Evolutionary conservation across 2,888 invertebrate genomes (phyloP).

Genomic region (Heterodera filipjevi): DNA sequence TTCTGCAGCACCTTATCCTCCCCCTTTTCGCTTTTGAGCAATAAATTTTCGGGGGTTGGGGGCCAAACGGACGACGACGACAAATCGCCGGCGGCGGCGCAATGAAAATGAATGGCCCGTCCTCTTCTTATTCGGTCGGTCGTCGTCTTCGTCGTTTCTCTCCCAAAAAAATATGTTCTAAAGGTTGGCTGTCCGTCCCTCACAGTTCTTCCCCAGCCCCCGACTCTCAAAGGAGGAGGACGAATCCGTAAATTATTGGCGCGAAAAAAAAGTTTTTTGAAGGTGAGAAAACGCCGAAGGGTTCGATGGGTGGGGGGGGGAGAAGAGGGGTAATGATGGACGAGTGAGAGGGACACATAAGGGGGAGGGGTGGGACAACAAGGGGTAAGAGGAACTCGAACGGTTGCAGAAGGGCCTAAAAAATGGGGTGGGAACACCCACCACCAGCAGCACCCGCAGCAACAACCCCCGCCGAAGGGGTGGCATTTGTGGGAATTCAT

Average conservation of each 20-base stretch:
- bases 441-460: not conserved
- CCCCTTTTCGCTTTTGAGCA: not conserved
- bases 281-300: not conserved
- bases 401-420: not conserved
- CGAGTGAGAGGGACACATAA: not conserved
- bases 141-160: not conserved
- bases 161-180: not conserved
- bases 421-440: not conserved
- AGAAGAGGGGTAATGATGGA: not conserved
- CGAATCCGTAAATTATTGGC: slow-evolving; percentile 10
- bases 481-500: not conserved
- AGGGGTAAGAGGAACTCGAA: too few relatives aligned
- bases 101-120: slow-evolving; percentile 9
- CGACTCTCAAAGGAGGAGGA: not conserved
- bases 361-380: too few relatives aligned
- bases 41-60: slow-evolving; percentile 1
- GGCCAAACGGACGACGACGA: not conserved
- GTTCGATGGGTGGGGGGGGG: not conserved
- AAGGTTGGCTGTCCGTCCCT: not conserved
- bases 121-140: not conserved
- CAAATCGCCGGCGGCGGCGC: slow-evolving; percentile 2
- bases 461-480: not conserved
- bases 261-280: not conserved
- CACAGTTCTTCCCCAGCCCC: not conserved
- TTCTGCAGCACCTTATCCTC: not conserved